A percentile compares a stretch with the other conserved stretches of the same genome.
These are phyloP conservation scores for Setophaga petechia DNA, from an alignment of 2,113 vertebrate species.

Conservation along the genomic window DNA sequence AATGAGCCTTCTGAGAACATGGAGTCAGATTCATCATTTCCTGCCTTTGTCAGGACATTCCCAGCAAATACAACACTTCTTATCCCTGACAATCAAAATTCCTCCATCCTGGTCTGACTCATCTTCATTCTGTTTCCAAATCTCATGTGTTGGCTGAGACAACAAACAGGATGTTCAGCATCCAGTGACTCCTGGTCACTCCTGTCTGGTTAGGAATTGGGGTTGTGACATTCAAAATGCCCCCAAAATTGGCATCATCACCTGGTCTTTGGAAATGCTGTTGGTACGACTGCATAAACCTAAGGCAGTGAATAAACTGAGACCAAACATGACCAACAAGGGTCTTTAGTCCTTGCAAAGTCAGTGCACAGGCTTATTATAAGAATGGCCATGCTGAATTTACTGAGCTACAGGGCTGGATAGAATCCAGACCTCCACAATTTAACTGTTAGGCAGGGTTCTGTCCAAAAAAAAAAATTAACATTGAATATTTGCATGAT, in stretches of 20 bases:
- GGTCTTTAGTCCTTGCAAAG: neutral
- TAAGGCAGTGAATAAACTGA: neutral
- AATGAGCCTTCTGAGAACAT: too few species aligned
- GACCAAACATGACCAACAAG: neutral
- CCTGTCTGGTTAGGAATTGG: neutral
- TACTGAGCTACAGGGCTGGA: neutral
- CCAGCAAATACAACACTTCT: neutral
- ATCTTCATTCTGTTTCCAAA: neutral
- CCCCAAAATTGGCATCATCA: neutral
- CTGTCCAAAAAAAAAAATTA: neutral
- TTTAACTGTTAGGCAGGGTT: too few species aligned
- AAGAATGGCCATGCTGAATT: neutral
- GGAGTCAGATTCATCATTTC: too few species aligned
- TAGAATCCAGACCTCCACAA: neutral
- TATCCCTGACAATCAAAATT: neutral
- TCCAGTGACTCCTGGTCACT: neutral
- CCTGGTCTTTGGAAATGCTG: neutral
- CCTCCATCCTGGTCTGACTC: neutral
- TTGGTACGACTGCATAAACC: too few species aligned
- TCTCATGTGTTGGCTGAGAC: neutral
- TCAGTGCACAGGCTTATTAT: neutral
- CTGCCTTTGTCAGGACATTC: too few species aligned
- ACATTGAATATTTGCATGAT: neutral
- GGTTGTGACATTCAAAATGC: neutral
- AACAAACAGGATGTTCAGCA: neutral